A percentile compares a stretch with the other conserved stretches of the same genome.
These are phyloP conservation scores for Okapia johnstoni DNA, from an alignment of 2,113 vertebrate species.

Conservation along the genomic window DNA sequence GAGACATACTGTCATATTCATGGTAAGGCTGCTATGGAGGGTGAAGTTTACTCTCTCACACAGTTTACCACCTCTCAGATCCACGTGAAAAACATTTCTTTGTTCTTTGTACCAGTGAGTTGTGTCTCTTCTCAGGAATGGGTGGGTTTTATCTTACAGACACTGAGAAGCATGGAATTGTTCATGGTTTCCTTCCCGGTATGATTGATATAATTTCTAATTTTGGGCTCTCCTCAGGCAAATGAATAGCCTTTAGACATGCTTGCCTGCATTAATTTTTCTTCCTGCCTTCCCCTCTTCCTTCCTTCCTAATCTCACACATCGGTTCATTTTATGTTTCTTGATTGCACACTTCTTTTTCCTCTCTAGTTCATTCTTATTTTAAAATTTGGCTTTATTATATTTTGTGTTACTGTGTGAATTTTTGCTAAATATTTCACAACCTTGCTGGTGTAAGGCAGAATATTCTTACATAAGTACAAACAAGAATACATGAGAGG, in stretches of 20 bases:
- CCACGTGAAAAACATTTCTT: not conserved
- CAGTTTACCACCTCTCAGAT: not conserved
- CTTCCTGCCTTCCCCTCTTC: not conserved
- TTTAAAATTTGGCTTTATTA: not conserved
- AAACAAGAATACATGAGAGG: not conserved
- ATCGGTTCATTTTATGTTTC: not conserved
- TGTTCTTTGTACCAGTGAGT: not conserved
- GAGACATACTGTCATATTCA: not conserved
- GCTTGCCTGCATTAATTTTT: too few species aligned
- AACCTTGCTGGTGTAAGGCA: not conserved
- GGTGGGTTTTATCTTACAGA: not conserved
- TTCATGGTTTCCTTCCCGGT: not conserved
- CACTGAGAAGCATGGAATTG: not conserved
- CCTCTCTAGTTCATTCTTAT: not conserved
- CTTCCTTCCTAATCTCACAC: not conserved
- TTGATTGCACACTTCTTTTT: not conserved
- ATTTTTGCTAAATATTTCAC: not conserved
- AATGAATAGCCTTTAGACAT: not conserved
- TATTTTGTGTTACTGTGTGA: not conserved
- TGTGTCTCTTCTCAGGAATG: not conserved
- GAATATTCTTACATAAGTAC: not conserved
- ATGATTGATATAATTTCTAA: not conserved
- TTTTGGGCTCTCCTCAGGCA: not conserved
- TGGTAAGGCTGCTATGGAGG: not conserved
- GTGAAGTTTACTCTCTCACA: not conserved